Percentiles rank a stretch among this genome's conserved stretches.
Evolutionary conservation across 2,888 invertebrate species (phyloP).

Genomic region (Drosophila nr. perissopoda): DNA sequence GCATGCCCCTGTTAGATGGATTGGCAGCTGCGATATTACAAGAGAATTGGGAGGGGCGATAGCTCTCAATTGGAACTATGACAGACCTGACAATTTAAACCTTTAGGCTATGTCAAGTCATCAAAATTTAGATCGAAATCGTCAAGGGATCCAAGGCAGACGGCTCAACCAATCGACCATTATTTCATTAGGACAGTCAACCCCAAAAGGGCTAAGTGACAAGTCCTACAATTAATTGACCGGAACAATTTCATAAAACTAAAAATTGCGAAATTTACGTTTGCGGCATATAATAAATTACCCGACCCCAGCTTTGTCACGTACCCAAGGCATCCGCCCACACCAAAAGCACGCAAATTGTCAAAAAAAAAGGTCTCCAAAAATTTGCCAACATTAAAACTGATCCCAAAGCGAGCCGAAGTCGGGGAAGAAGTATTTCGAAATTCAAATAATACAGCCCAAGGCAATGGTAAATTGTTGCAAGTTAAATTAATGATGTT

Average conservation of each 20-base stretch:
- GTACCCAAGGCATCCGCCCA: conserved; percentile 39
- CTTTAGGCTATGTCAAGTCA: conserved; percentile 42
- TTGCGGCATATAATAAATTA: conserved; percentile 76
- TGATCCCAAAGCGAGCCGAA: conserved; percentile 8
- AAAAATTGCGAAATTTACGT: conserved; percentile 63
- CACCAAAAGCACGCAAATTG: conserved; percentile 43
- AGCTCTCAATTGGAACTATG: conserved; percentile 26
- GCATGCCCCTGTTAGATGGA: conserved; percentile 49
- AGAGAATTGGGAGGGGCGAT: not conserved
- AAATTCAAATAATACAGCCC: conserved; percentile 50
- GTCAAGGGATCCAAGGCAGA: not conserved
- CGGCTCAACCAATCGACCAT: conserved; percentile 26
- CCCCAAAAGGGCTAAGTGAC: conserved; percentile 43
- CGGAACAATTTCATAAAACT: conserved; percentile 82
- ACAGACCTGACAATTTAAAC: conserved; percentile 37
- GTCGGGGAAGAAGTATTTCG: conserved; percentile 1
- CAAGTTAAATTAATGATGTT: conserved; percentile 77
- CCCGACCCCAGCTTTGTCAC: conserved; percentile 74
- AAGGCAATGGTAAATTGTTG: conserved; percentile 65
- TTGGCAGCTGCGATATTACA: conserved; percentile 58
- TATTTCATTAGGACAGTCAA: conserved; percentile 7
- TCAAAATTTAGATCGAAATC: not conserved
- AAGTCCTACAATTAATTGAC: conserved; percentile 82
- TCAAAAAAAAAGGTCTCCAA: conserved; percentile 62
- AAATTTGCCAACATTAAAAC: conserved; percentile 38